A percentile compares a stretch with the other conserved stretches of the same genome.
phyloP scores from a whole-genome alignment of 1,140 invertebrate species.

The Drosophila equinoxialis region DNA sequence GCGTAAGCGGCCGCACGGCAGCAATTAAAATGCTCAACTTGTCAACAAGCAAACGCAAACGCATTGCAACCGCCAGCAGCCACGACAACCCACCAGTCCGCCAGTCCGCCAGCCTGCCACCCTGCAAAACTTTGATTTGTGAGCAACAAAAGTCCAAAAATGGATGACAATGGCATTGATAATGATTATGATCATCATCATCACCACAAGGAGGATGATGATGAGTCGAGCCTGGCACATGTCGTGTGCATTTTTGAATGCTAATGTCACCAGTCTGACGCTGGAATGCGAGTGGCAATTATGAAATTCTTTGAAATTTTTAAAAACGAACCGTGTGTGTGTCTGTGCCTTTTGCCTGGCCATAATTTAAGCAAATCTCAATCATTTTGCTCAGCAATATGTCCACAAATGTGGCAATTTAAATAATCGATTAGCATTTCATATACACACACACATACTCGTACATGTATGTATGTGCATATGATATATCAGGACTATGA shows the following conservation, averaged over 20 bases:
- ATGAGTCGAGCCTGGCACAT: slow-evolving; percentile 10
- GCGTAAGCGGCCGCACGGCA: slow-evolving; percentile 70
- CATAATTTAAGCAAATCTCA: slow-evolving; percentile 2
- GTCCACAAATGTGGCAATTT: too few relatives aligned
- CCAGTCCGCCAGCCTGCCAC: slow-evolving; percentile 5
- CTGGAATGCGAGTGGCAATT: slow-evolving; percentile 25
- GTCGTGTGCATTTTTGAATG: slow-evolving; percentile 21
- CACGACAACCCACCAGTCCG: slow-evolving; percentile 22
- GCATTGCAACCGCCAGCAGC: slow-evolving; percentile 44
- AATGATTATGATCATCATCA: slow-evolving; percentile 9
- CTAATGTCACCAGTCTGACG: slow-evolving; percentile 11
- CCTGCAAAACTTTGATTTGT: slow-evolving; percentile 66
- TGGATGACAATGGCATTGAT: slow-evolving; percentile 49
- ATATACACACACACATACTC: too few relatives aligned
- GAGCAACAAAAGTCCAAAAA: slow-evolving; percentile 68
- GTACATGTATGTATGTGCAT: too few relatives aligned
- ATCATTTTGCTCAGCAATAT: not conserved
- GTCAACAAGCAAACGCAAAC: slow-evolving; percentile 56
- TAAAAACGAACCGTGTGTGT: not conserved
- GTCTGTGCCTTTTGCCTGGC: not conserved
- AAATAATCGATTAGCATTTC: too few relatives aligned
- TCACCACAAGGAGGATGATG: slow-evolving; percentile 4
- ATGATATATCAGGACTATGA: too few relatives aligned
- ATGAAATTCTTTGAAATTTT: slow-evolving; percentile 22
- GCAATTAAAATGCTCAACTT: slow-evolving; percentile 81